Percentiles rank a stretch among this genome's conserved stretches.
phyloP scores from a whole-genome alignment of 2,888 invertebrate genomes.

The Synergus laeviventris region DNA sequence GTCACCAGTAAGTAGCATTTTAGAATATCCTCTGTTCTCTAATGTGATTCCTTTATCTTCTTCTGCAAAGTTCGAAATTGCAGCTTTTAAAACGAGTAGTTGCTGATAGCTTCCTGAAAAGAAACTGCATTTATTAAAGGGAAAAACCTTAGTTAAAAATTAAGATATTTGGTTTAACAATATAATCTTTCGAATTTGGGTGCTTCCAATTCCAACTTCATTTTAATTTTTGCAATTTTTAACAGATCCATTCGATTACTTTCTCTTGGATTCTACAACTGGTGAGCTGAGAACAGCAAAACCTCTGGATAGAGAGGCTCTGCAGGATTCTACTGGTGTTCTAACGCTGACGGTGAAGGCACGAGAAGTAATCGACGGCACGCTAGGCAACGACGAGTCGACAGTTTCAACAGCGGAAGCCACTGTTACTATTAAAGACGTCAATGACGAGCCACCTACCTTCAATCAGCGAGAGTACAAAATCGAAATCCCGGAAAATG shows the following conservation, averaged over 20 bases:
- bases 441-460: constrained; percentile 91
- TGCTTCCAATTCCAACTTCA: no score
- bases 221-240: constrained; percentile 15
- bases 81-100: constrained; percentile 44
- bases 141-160: not conserved
- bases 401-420: constrained; percentile 85
- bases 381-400: constrained; percentile 82
- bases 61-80: not conserved
- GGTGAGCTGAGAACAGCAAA: constrained; percentile 91
- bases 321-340: constrained; percentile 87
- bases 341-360: constrained; percentile 88
- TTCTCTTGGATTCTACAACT: constrained; percentile 85
- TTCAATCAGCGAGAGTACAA: constrained; percentile 90
- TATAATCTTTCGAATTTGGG: no score
- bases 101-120: not conserved
- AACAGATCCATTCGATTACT: constrained; percentile 91
- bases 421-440: constrained; percentile 90
- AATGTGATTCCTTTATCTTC: constrained; percentile 38
- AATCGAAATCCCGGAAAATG: constrained; percentile 89
- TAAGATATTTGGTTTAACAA: not conserved
- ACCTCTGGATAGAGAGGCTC: constrained; percentile 89
- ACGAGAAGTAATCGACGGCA: constrained; percentile 86
- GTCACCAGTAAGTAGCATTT: constrained; percentile 83
- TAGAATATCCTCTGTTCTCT: constrained; percentile 5
- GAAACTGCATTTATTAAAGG: not conserved